phyloP scores from a whole-genome alignment of 2,113 vertebrate genomes.

The human (Homo sapiens) region GRCh38 chr15:48532501-48533000 shows the following conservation, averaged over 20 bases:
- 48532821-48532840: constrained; percentile 15
- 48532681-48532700: neutral
- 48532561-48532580: neutral
- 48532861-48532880: neutral
- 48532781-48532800: neutral
- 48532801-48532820: neutral
- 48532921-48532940: constrained; percentile 10
- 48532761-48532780: neutral
- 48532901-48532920: neutral
- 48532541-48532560: neutral
- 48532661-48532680: neutral
- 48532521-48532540: neutral
- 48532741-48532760: neutral
- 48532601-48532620: neutral
- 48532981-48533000: neutral
- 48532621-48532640: neutral
- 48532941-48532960: neutral
- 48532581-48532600: neutral
- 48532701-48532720: neutral
- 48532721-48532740: neutral
- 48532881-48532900: neutral
- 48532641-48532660: neutral
- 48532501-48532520: too few relatives aligned
- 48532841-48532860: neutral
- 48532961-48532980: neutral